Conservation (phyloP, 2,797 vertebrate species). For the Gymnopithys bicolor region DNA sequence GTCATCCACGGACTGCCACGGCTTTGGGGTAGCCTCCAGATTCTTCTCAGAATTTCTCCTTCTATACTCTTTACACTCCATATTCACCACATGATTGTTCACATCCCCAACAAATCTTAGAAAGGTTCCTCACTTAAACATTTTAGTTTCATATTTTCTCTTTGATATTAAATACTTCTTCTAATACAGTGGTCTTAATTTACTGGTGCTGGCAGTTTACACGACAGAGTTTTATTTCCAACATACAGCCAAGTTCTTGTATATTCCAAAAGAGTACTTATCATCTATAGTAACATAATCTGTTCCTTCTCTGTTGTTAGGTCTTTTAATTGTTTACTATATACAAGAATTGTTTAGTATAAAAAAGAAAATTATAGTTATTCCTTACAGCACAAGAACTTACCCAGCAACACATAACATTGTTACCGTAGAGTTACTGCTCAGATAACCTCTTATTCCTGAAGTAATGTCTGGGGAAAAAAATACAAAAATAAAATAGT, state of each 20-base stretch:
- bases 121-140: not conserved
- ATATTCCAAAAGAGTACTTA: not conserved
- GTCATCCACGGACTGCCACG: not conserved
- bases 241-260: not conserved
- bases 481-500: not conserved
- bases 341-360: no score
- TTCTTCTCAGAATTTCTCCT: not conserved
- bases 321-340: no score
- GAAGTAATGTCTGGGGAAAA: not conserved
- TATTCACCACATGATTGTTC: not conserved
- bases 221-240: not conserved
- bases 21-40: not conserved
- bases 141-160: not conserved
- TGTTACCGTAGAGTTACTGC: no score
- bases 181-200: not conserved
- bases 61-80: not conserved
- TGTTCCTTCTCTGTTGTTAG: not conserved
- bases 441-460: no score
- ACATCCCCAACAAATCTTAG: not conserved
- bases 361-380: no score
- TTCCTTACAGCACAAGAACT: no score
- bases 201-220: not conserved
- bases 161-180: not conserved
- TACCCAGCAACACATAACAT: no score
- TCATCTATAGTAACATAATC: not conserved